Conservation (phyloP, 2,888 invertebrate species). For the Apantesis nais region DNA sequence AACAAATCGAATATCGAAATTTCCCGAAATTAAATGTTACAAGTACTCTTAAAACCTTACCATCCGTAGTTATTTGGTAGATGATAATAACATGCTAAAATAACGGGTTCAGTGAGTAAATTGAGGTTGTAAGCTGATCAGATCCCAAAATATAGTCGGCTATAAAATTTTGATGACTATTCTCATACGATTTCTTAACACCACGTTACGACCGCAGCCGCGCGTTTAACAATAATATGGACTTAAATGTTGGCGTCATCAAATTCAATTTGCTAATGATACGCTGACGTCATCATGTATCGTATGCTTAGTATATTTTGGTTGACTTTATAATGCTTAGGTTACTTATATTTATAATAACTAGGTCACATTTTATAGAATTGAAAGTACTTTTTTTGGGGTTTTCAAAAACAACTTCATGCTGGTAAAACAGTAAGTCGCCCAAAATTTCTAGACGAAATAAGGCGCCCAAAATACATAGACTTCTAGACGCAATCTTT, state of each 20-base stretch:
- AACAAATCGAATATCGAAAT: background rate
- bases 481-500: no score
- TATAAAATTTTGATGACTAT: constrained; percentile 27
- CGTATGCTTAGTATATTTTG: constrained; percentile 21
- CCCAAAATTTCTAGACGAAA: background rate
- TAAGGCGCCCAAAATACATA: no score
- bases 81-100: background rate
- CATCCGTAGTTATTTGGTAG: background rate
- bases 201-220: constrained; percentile 11
- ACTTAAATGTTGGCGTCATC: constrained; percentile 24
- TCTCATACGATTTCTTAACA: constrained; percentile 22
- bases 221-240: constrained; percentile 12
- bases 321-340: background rate
- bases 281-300: constrained; percentile 29
- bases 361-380: background rate
- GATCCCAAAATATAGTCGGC: constrained; percentile 12
- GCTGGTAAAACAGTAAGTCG: background rate
- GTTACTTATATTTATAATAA: background rate
- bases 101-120: background rate
- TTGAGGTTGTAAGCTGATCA: constrained; percentile 8
- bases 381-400: background rate
- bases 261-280: constrained; percentile 24
- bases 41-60: background rate
- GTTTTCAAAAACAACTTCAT: background rate
- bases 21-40: background rate